These are phyloP conservation scores for Typhlichthys eigenmanni DNA, from an alignment of 2,797 vertebrate genomes.

Conservation along the genomic window DNA sequence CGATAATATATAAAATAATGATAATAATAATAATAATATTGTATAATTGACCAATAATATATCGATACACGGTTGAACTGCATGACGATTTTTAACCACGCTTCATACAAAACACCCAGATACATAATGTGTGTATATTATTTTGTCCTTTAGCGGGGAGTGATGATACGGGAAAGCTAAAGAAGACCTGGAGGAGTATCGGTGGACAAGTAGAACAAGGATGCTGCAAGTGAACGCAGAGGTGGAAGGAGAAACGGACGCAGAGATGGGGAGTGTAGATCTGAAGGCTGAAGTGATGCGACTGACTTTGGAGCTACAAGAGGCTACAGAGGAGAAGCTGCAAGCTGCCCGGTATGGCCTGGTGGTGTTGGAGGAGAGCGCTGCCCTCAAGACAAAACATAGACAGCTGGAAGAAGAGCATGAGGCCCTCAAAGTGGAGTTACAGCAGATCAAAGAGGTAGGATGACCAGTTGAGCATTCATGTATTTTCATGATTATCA, in stretches of 20 bases:
- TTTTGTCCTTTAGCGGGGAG: conserved; percentile 26
- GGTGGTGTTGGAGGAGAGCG: conserved; percentile 84
- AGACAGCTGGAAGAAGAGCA: conserved; percentile 83
- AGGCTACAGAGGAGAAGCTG: conserved; percentile 85
- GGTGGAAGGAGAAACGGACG: conserved; percentile 44
- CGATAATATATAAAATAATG: too few relatives aligned
- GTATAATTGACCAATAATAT: too few relatives aligned
- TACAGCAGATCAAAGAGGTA: conserved; percentile 84
- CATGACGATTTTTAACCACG: too few relatives aligned
- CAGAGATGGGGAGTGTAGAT: conserved; percentile 47
- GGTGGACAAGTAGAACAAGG: conserved; percentile 48
- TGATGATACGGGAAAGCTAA: conserved; percentile 63
- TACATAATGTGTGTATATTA: conserved; percentile 21
- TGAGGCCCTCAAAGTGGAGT: conserved; percentile 77
- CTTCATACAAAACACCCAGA: neutral
- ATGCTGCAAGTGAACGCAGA: conserved; percentile 73
- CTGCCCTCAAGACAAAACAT: conserved; percentile 77
- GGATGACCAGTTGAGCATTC: neutral
- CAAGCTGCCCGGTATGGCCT: conserved; percentile 87
- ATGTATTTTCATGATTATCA: neutral
- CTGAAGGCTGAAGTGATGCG: conserved; percentile 77
- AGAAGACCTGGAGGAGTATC: conserved; percentile 42
- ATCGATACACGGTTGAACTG: too few relatives aligned
- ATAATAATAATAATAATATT: too few relatives aligned
- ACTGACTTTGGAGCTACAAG: conserved; percentile 82